These are phyloP conservation scores for Hippoglossus stenolepis DNA, from an alignment of 2,113 vertebrate genomes.

Conservation along the genomic window DNA sequence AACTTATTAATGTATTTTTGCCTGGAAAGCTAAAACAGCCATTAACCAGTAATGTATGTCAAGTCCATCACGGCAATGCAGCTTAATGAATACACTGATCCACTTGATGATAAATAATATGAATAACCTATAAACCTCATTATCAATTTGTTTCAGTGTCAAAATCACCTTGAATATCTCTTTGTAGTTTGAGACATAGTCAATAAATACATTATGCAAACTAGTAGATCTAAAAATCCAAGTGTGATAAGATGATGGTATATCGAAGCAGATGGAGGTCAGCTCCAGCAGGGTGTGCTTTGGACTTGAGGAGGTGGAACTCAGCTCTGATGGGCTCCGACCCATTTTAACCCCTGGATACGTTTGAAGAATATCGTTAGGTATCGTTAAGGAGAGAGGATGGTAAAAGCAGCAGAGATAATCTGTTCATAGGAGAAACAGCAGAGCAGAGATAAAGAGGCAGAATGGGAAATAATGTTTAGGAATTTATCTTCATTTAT, in stretches of 20 bases:
- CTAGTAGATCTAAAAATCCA: background rate
- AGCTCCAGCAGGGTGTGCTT: background rate
- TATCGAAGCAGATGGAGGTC: background rate
- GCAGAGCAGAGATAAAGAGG: slow-evolving; percentile 20
- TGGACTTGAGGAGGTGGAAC: background rate
- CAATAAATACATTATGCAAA: background rate
- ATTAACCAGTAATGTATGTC: background rate
- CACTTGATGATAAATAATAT: too few species aligned
- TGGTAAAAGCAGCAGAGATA: background rate
- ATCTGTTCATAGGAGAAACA: slow-evolving; percentile 2
- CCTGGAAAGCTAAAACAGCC: background rate
- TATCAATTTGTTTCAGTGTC: background rate
- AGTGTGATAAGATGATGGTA: background rate
- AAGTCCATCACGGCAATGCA: too few species aligned
- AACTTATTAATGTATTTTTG: background rate
- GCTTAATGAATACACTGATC: too few species aligned
- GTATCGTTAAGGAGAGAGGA: background rate
- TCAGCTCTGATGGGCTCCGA: background rate
- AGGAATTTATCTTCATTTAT: slow-evolving; percentile 17
- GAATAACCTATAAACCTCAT: too few species aligned
- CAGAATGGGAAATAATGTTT: background rate
- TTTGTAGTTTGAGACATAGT: too few species aligned
- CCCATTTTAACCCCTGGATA: background rate
- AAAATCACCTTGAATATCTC: background rate
- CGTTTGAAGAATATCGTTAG: background rate